Base-by-base conservation (phyloP, 2,888 invertebrate species). In the Conistra vaccinii region DNA sequence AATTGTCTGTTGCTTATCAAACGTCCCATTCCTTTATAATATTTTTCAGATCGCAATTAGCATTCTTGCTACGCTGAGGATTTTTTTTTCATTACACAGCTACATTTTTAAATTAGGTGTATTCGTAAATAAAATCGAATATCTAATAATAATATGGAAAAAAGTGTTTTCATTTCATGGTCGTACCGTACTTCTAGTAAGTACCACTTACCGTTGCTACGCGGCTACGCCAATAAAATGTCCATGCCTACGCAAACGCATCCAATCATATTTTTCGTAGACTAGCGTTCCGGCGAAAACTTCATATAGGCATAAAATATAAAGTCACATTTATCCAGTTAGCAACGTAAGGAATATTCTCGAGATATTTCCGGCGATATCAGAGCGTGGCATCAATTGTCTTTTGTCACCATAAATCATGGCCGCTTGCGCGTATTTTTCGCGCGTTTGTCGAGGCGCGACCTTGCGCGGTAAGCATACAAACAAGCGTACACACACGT, bases 351-450 rank as follows among this genome's bases (percentile, higher is more conserved):
- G n/a, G 69, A 69, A 72, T 48, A 72, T 80, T 70, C 62, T 72
- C 12, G 51, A 75, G 55, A 84, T 67, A 80, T 79, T 48, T 77
- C 57, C 53, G 61, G 58, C 75, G 69, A 78, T 77, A 83, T 75
- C 76, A 73, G 70, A 84, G 70, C 80, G 77, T 81, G 73, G 69
- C 68, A 74, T 87, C 83, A 83, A 87, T 87, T 85, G 83, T 87
- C 81, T 80, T 73, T 68, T 78, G 80, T 79, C 85, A 73, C 69
- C 75, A 71, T 84, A 77, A 81, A 87, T 87, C 85, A 87, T 81
- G 84, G 72, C 55, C 73, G 67, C 69, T 74, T 73, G 80, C 55
- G 68, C 78, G 72, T 78, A 83, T 66, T 78, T 83, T 80, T 86
- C 86, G 86, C 83, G 84, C 85, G 76, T 81, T 72, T 71, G 69